Base-by-base conservation (phyloP, 2,797 vertebrate genomes). In the Lacerta bilineata region DNA sequence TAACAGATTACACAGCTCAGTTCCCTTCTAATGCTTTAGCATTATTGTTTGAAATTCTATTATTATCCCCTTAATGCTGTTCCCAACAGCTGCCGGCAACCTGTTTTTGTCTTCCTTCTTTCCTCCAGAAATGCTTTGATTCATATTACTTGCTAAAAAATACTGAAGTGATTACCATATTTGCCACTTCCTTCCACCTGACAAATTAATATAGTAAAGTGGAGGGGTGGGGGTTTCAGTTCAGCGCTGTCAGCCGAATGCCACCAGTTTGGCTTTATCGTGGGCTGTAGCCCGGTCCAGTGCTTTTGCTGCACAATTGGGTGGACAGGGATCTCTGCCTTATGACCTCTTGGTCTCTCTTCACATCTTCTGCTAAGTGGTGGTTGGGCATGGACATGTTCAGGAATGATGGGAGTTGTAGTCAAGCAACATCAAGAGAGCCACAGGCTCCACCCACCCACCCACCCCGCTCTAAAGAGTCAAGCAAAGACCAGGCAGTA, bases 21-120 rank as follows among this genome's bases (percentile, higher is more conserved):
- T 11, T 61, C 8, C 79, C 77, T 81, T 75, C 25, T 17, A 17
- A 50, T 46, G 29, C 5, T 83, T 83, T 25, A 10, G 20, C 2
- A 36, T 11, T 27, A 20, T 25, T 55, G 7, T 39, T 77, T 69
- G 41, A 71, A 50, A 61, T 27, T 39, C 23, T 66, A 5, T 74
- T 13, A 50, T 71, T 89, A 15, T 78, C 36, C 66, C 43, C 6
- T 68, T 59, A 86, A 81, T 55, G 74, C 39, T 83, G 39, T 69
- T 33, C 18, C 5, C 15, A 36, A 55, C 61, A 27, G 39, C 46
- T 72, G n/a, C 59, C 33, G 11, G 46, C 72, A n/a, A 87, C 36
- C 20, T 71, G 66, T 4, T 64, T 66, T 39, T 39, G 50, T 4
- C 46, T 66, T 39, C 50, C 20, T 69, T 23, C 61, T 64, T 10